Percentiles rank a stretch among this genome's conserved stretches.
Conservation (phyloP, 1,140 invertebrate genomes). For the Diabrotica undecimpunctata region DNA sequence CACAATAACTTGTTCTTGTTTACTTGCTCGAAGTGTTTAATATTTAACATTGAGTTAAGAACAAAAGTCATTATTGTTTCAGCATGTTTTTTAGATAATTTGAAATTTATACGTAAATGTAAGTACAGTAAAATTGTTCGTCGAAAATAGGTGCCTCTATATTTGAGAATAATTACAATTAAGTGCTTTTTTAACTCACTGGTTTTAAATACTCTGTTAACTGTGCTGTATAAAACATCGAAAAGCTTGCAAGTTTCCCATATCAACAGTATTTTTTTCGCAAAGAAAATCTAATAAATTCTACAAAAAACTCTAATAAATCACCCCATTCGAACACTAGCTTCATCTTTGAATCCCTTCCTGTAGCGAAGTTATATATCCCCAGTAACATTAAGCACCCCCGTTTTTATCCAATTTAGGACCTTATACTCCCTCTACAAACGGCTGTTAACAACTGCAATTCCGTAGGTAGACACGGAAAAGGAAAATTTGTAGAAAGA, state of each 20-base stretch:
- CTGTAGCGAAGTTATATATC: constrained; percentile 1
- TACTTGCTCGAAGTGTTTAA: no score
- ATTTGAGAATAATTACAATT: no score
- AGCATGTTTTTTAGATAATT: no score
- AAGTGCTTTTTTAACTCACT: no score
- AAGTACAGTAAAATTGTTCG: no score
- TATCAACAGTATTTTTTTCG: not conserved
- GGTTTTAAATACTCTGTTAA: no score
- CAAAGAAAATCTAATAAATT: constrained; percentile 1
- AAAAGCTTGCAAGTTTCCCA: not conserved
- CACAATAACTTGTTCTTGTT: no score
- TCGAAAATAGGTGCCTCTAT: no score
- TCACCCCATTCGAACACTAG: not conserved
- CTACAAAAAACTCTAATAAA: constrained; percentile 3
- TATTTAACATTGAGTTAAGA: no score
- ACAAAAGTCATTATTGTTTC: no score
- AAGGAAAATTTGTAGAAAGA: constrained; percentile 25
- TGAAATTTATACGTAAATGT: no score
- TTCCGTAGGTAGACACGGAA: constrained; percentile 1
- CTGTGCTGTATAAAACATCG: no score
- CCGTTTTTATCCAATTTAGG: constrained; percentile 1
- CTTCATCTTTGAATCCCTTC: not conserved
- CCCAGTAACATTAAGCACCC: constrained; percentile 6
- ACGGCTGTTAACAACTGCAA: not conserved
- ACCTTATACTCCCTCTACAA: not conserved